Evolutionary conservation across 2,113 vertebrate genomes (phyloP).

Genomic region (Dromaius novaehollandiae): DNA sequence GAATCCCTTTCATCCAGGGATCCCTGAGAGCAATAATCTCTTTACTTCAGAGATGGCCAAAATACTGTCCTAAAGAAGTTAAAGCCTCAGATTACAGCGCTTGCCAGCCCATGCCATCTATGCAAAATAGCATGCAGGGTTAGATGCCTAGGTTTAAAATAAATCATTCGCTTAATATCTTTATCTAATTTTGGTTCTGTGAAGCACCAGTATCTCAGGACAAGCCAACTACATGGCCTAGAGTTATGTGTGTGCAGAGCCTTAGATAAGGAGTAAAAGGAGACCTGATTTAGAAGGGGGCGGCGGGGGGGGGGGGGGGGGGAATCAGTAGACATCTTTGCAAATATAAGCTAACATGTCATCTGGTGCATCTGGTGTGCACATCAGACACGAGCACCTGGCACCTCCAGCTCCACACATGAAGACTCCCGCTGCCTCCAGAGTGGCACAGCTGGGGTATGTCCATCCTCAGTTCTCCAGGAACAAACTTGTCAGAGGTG

Average conservation of each 20-base stretch:
- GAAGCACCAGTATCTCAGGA: neutral
- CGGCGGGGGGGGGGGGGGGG: no score
- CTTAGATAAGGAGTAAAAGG: neutral
- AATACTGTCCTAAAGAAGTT: neutral
- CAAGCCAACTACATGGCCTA: neutral
- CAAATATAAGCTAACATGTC: neutral
- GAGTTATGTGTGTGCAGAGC: fast-evolving
- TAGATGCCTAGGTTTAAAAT: neutral
- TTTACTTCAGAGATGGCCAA: neutral
- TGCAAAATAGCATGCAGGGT: neutral
- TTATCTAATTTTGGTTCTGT: neutral
- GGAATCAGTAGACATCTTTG: neutral
- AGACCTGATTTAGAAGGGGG: neutral
- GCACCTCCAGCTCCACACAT: neutral
- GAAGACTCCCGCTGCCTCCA: neutral
- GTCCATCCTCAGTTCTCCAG: no score
- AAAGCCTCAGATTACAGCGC: neutral
- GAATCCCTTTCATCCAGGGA: neutral
- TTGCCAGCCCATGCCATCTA: neutral
- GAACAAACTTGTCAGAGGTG: neutral
- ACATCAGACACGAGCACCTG: neutral
- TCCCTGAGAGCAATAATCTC: neutral
- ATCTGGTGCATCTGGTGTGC: neutral
- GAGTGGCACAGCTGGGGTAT: neutral
- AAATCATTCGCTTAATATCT: fast-evolving